Evolutionary conservation across 2,888 invertebrate genomes (phyloP), one percentile per base, ranked within the genome.

Genomic region (Habroteleia sp.): DNA sequence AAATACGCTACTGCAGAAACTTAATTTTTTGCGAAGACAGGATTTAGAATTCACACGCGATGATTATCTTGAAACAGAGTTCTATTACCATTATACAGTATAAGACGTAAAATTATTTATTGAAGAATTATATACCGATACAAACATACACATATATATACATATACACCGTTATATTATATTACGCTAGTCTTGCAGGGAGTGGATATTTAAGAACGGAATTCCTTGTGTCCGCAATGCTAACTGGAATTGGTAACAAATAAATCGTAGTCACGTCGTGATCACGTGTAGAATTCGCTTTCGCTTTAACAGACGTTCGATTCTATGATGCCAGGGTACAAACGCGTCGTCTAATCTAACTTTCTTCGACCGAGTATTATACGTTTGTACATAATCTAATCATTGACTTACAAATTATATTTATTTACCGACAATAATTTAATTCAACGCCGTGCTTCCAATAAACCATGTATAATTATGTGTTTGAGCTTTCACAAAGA

Each of bases 201-300:
- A 48, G 63, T 54, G 63, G 56, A 56, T 42, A 44, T 46, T 48
- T 46, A 68, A 29, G 39, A 54, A 41, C 39, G 16, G 62, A 39
- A 50, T 72, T 48, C 48, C 33, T 72, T 58, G 44, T 63, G 58
- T 72, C 72, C 58, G 72, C 72, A 65, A 58, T 72, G 72, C 72
- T 65, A 72, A 56, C 56, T 62, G 65, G 72, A 72, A 72, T 72
- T 65, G 65, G 63, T 72, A 72, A 63, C 10, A 58, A 50, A 52
- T 33, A 52, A 31, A 13, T 17, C 31, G 29, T 39, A 54, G 33
- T 50, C 48, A 54, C 44, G 7, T 20, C 10, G 35, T 52, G 69
- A 52, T 68, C 62, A 29, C 48, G 44, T 60, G 20, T 65, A 75
- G 41, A 60, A 46, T 48, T 25, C n/a, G 42, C 35, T 62, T 73